Conservation (phyloP, 1,140 invertebrate genomes). For the Epicauta chinensis region DNA sequence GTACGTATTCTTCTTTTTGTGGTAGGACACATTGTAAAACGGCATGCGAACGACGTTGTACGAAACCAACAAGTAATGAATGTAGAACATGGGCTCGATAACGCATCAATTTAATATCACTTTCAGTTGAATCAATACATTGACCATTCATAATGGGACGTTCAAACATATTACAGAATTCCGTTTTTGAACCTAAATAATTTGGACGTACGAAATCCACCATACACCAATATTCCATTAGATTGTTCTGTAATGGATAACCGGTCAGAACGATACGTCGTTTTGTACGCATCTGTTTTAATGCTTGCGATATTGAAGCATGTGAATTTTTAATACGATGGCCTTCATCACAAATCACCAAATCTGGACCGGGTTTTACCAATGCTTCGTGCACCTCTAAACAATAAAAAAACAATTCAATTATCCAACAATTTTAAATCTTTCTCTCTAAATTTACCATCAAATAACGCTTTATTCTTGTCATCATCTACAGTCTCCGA, state of each 20-base stretch:
- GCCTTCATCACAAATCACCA: slow-evolving; percentile 94
- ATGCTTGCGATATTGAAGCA: slow-evolving; percentile 84
- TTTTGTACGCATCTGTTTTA: slow-evolving; percentile 88
- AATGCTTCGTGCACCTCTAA: slow-evolving; percentile 79
- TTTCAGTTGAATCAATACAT: slow-evolving; percentile 85
- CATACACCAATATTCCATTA: slow-evolving; percentile 96
- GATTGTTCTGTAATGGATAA: slow-evolving; percentile 94
- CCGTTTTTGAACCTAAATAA: slow-evolving; percentile 81
- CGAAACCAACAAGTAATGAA: slow-evolving; percentile 84
- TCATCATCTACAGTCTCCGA: slow-evolving; percentile 58
- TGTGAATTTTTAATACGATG: slow-evolving; percentile 96
- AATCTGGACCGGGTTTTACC: slow-evolving; percentile 87
- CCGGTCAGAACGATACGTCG: slow-evolving; percentile 87
- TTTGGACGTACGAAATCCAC: slow-evolving; percentile 94
- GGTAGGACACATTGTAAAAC: slow-evolving; percentile 82
- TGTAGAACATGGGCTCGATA: slow-evolving; percentile 80
- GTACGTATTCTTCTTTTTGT: slow-evolving; percentile 86
- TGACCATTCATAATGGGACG: slow-evolving; percentile 92
- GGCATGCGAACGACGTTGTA: slow-evolving; percentile 83
- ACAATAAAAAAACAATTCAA: slow-evolving; percentile 17
- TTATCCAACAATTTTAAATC: background rate
- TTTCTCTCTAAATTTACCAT: slow-evolving; percentile 50
- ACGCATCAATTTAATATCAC: slow-evolving; percentile 84
- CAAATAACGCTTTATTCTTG: slow-evolving; percentile 77
- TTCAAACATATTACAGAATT: slow-evolving; percentile 95